Base-by-base conservation (phyloP, 2,797 vertebrate genomes). In the Macropodus opercularis region DNA sequence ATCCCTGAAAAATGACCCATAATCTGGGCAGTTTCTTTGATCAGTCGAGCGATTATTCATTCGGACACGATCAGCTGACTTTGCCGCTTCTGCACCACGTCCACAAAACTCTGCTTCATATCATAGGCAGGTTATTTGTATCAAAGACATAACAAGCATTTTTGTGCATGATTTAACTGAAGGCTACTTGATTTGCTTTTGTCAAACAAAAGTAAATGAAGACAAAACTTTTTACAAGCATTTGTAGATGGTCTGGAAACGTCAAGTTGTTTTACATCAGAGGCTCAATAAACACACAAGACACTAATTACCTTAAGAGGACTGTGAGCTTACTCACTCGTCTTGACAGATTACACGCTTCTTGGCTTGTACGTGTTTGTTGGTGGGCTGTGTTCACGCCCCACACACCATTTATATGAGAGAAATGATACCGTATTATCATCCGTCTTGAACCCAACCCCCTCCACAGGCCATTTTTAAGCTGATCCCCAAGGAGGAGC, bases 401-500 rank as follows among this genome's bases (percentile, higher is more conserved):
- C 19, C 1, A 23, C 56, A 50, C 11, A 39, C 47, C 36, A 31
- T 51, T 57, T 72, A 15, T 69, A 17, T 38, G 29, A 46, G 15
- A 55, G 22, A 69, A 65, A 69, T 71, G 23, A 35, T 73, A 54
- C 34, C 50, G 47, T 10, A 43, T 72, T 46, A 57, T 73, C 34
- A 75, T 52, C 13, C 13, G 18, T 59, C 27, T 66, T 70, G 24
- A 51, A 17, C 63, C 53, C 59, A 41, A 19, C 55, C 61, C 49
- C 56, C 52, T 39, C 26, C 58, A 14, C 63, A 98, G 96, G 92
- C 96, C 26, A 95, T 96, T 79, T 98, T 96, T 89, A 97, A 95
- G 85, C 93, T 98, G 92, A 98, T 96, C 80, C 94, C 90, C 12
- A 91, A 91, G 18, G 93, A 95, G 23, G 95, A 96, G 9, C 84